Evolutionary conservation across 2,888 invertebrate genomes (phyloP), one percentile per base, ranked within the genome.

Genomic region (Scaptomyza reducta): DNA sequence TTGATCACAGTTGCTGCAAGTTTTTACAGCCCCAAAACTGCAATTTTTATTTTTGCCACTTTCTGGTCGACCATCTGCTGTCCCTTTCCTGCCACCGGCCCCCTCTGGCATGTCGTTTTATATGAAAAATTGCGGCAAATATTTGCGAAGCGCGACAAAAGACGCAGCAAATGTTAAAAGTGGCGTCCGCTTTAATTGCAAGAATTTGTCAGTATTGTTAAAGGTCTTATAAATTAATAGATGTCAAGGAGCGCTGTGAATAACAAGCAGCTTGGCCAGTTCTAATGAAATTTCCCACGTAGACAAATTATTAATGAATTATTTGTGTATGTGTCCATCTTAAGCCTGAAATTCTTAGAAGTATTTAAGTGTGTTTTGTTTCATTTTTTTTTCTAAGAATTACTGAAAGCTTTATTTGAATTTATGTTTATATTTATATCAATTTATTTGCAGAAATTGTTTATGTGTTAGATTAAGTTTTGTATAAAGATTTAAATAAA

Each of bases 81-180:
- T 40, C n/a, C n/a, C n/a, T n/a, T n/a, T n/a, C n/a, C n/a, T n/a
- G n/a, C n/a, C n/a, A n/a, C n/a, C n/a, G n/a, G n/a, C n/a, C n/a
- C n/a, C n/a, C n/a, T n/a, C n/a, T n/a, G n/a, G n/a, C n/a, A n/a
- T n/a, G n/a, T n/a, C 88, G 63, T 73, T 87, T 85, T 69, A 87
- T 87, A 87, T 82, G 88, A 82, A 87, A 82, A 82, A 82, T 82
- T 81, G 73, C 66, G 69, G 56, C 88, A 82, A 82, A 82, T 82
- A 82, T 82, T 82, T 87, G 85, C 64, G 55, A 68, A 70, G 67
- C 65, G 63, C 60, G 66, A 65, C 57, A 41, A 25, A 31, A 68
- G 58, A 58, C 31, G 53, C 51, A 56, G 53, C 68, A 60, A 68
- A 60, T 55, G 64, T 56, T 65, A 59, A 65, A 65, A 65, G 54